Percentiles rank a stretch among this genome's conserved stretches.
Conservation (phyloP, 2,113 vertebrate genomes). For the Loxodonta africana region DNA sequence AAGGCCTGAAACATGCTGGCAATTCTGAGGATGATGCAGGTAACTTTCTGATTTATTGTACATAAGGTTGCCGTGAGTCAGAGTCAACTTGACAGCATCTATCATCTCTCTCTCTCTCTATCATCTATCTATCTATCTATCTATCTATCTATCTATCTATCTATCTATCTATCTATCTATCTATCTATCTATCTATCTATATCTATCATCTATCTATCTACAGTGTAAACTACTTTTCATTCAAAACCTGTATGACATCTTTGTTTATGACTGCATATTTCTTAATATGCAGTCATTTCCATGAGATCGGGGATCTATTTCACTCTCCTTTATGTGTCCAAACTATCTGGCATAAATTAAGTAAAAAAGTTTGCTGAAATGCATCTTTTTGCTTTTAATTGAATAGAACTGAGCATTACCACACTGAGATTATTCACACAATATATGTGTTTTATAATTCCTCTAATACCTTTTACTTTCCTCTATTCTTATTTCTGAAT, state of each 20-base stretch:
- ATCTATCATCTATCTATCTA: too few relatives aligned
- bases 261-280: too few relatives aligned
- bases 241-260: not conserved
- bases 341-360: not conserved
- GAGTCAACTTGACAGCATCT: too few relatives aligned
- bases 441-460: not conserved
- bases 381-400: not conserved
- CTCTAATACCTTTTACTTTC: not conserved
- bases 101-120: too few relatives aligned
- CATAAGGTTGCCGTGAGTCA: too few relatives aligned
- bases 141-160: too few relatives aligned
- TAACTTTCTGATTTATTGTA: too few relatives aligned
- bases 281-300: not conserved
- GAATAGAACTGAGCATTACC: not conserved
- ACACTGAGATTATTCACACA: not conserved
- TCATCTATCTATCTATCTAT: too few relatives aligned
- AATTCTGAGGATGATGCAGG: too few relatives aligned
- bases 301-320: not conserved
- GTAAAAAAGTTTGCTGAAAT: not conserved
- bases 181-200: too few relatives aligned
- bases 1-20: too few relatives aligned
- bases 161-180: too few relatives aligned
- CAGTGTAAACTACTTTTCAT: not conserved
- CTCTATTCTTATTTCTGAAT: not conserved
- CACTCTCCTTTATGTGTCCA: not conserved